Percentiles rank a stretch among this genome's conserved stretches.
Evolutionary conservation across 2,888 invertebrate species (phyloP).

Genomic region (Diarsia rubi): DNA sequence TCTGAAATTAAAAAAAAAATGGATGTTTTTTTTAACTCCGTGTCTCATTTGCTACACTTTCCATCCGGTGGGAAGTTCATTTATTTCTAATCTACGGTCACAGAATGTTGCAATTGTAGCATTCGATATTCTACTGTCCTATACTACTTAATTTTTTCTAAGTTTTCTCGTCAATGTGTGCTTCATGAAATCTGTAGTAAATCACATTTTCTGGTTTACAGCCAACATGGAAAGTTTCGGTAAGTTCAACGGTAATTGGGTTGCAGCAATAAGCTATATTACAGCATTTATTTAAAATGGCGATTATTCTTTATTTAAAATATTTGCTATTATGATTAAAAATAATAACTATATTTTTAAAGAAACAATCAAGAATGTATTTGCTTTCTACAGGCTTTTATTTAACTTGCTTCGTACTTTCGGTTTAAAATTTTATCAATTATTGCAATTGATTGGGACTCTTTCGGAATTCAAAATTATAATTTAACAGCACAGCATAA

Average conservation of each 20-base stretch:
- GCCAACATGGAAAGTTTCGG: slow-evolving; percentile 93
- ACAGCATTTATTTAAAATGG: slow-evolving; percentile 25
- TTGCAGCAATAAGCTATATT: slow-evolving; percentile 15
- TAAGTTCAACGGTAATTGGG: slow-evolving; percentile 74
- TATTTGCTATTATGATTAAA: slow-evolving; percentile 3
- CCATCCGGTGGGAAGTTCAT: background rate
- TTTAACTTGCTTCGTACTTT: slow-evolving; percentile 35
- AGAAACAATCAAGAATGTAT: background rate
- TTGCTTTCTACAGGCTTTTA: slow-evolving; percentile 29
- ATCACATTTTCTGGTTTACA: slow-evolving; percentile 80
- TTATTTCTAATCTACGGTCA: background rate
- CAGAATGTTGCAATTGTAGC: background rate
- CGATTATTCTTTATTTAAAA: slow-evolving; percentile 8
- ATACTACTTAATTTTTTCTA: background rate
- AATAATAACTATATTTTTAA: slow-evolving; percentile 15
- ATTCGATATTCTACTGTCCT: background rate
- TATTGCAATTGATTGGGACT: background rate
- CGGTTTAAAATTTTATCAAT: slow-evolving; percentile 1
- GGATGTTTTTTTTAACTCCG: background rate
- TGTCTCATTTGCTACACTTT: background rate
- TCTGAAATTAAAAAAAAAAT: background rate
- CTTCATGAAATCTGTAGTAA: slow-evolving; percentile 37
- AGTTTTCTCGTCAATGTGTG: background rate
- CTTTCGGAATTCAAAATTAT: slow-evolving; percentile 19
- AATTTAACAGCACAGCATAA: slow-evolving; percentile 39